Evolutionary conservation across 2,888 invertebrate genomes (phyloP), one percentile per base, ranked within the genome.

Genomic region (Andricus curvator): DNA sequence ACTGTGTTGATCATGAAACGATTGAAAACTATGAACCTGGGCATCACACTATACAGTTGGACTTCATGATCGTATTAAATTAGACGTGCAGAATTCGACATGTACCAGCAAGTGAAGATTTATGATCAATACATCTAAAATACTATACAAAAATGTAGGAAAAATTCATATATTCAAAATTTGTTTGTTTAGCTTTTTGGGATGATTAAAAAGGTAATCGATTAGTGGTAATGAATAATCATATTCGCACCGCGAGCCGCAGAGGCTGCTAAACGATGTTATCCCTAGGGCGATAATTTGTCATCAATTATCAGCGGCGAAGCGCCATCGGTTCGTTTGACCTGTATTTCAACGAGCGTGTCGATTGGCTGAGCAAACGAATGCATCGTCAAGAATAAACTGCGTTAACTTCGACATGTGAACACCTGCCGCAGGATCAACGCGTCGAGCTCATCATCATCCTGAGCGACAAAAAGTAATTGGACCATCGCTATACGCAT

Each of bases 351-450:
- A 56, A 74, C 33, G n/a, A 29, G 56, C 29, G 74, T 56, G 56
- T 56, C 74, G 74, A 74, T 74, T 74, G 74, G 74, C 48, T 74
- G 74, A 74, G 74, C 74, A 74, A 74, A 74, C 33, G 74, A 56
- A 74, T 74, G 74, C 33, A 74, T 74, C 74, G 74, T 74, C 74
- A 74, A 74, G 74, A 74, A 74, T 56, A 74, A 74, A 74, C 74
- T 56, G 56, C 33, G 74, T 74, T 74, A 74, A 74, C 74, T 74
- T 74, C 56, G 22, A 56, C 51, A 56, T 56, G 56, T 29, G 51
- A 74, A 74, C 56, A 56, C 74, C 74, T 74, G 74, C 29, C 56
- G 17, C 25, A 51, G 51, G 20, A 74, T n/a, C 51, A 74, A n/a
- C 70, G 70, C 51, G 11, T 56, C 56, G 51, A 33, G 56, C 51